These are phyloP conservation scores for Aphidius ervi DNA, from an alignment of 1,140 invertebrate genomes.

Conservation along the genomic window DNA sequence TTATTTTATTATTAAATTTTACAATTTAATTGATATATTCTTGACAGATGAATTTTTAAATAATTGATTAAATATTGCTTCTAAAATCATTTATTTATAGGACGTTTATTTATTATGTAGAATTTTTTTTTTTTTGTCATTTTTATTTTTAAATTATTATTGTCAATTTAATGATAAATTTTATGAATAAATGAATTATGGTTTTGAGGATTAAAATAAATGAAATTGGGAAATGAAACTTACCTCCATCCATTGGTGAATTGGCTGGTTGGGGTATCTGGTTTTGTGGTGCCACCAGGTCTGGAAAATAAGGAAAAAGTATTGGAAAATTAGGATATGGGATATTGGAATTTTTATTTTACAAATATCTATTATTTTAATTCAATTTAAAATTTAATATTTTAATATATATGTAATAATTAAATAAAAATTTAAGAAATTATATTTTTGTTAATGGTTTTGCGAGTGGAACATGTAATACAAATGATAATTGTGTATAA, in stretches of 20 bases:
- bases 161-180: no score
- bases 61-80: neutral
- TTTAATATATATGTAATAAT: no score
- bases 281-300: constrained; percentile 51
- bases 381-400: no score
- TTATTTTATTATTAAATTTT: no score
- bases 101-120: no score
- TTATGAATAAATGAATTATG: neutral
- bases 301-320: constrained; percentile 50
- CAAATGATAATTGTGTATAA: no score
- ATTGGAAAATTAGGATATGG: constrained; percentile 5
- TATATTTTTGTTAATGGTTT: neutral
- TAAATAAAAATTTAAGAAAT: no score
- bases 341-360: neutral
- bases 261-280: constrained; percentile 50
- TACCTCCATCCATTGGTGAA: constrained; percentile 57
- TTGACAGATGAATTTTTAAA: neutral
- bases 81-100: no score
- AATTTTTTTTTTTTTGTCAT: no score
- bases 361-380: no score
- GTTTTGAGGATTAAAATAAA: neutral
- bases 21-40: neutral
- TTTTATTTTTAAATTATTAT: no score
- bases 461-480: no score
- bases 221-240: constrained; percentile 35